A percentile compares a stretch with the other conserved stretches of the same genome.
Conservation (phyloP, 2,888 invertebrate genomes). For the Pogonocherus hispidulus region DNA sequence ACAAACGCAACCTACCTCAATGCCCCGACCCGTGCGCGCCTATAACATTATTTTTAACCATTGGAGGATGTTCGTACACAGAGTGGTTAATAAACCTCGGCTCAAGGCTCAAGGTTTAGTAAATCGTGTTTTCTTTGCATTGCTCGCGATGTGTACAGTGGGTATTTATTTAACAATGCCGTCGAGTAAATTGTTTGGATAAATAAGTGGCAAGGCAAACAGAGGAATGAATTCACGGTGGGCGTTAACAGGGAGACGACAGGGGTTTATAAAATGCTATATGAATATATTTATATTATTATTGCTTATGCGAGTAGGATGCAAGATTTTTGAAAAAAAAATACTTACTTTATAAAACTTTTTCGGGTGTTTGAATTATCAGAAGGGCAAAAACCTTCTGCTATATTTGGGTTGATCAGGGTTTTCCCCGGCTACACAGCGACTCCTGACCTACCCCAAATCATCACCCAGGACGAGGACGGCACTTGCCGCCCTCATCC, state of each 20-base stretch:
- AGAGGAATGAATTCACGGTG: background rate
- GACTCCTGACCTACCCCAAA: too few relatives aligned
- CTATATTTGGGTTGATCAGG: too few relatives aligned
- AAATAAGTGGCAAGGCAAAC: conserved; percentile 3
- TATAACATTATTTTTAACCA: conserved; percentile 48
- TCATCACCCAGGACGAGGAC: too few relatives aligned
- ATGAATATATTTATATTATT: too few relatives aligned
- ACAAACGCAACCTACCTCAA: conserved; percentile 46
- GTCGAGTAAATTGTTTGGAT: conserved; percentile 6
- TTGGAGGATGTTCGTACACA: conserved; percentile 50
- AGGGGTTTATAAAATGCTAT: too few relatives aligned
- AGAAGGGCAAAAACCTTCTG: too few relatives aligned
- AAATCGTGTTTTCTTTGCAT: conserved; percentile 18
- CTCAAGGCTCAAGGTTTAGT: conserved; percentile 46
- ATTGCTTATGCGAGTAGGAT: too few relatives aligned
- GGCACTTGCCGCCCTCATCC: too few relatives aligned
- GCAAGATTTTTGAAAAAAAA: too few relatives aligned
- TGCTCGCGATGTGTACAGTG: background rate
- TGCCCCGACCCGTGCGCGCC: conserved; percentile 32
- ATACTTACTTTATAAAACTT: too few relatives aligned
- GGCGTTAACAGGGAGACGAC: background rate
- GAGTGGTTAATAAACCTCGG: conserved; percentile 52
- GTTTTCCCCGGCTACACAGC: too few relatives aligned
- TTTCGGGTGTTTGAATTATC: too few relatives aligned
- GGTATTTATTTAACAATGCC: conserved; percentile 14